Conservation (phyloP, 2,888 invertebrate species). For the Glyphotaelius pellucidus region DNA sequence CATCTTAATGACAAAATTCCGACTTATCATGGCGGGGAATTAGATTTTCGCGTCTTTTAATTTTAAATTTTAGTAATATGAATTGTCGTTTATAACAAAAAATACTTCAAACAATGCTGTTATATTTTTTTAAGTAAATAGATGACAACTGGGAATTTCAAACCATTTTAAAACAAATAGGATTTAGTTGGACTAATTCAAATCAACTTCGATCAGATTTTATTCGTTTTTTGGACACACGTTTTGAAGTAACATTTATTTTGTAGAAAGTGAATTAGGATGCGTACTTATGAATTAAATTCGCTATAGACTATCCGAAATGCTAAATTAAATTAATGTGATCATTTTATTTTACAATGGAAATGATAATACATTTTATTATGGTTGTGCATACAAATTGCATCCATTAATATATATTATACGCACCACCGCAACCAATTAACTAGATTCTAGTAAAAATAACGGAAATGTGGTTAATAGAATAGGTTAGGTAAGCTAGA, state of each 20-base stretch:
- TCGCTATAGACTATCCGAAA: neutral
- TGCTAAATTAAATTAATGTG: too few relatives aligned
- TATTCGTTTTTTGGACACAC: too few relatives aligned
- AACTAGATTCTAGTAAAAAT: too few relatives aligned
- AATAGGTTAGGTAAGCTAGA: too few relatives aligned
- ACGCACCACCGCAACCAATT: too few relatives aligned
- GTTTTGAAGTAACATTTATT: neutral
- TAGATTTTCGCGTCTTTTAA: neutral
- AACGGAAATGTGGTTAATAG: too few relatives aligned
- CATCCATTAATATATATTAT: too few relatives aligned
- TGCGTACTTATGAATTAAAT: neutral
- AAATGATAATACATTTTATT: too few relatives aligned
- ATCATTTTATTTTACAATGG: too few relatives aligned
- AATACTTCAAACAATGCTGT: neutral
- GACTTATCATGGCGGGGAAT: neutral
- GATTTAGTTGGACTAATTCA: neutral
- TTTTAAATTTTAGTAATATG: neutral
- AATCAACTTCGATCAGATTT: neutral
- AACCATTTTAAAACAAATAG: neutral
- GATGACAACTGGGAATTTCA: neutral
- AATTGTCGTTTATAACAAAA: neutral
- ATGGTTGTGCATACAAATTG: too few relatives aligned
- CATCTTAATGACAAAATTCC: constrained; percentile 55
- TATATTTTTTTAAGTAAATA: neutral
- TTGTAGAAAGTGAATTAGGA: neutral